Evolutionary conservation across 1,140 invertebrate species (phyloP).

Genomic region (Hyposmocoma kahamanoa): DNA sequence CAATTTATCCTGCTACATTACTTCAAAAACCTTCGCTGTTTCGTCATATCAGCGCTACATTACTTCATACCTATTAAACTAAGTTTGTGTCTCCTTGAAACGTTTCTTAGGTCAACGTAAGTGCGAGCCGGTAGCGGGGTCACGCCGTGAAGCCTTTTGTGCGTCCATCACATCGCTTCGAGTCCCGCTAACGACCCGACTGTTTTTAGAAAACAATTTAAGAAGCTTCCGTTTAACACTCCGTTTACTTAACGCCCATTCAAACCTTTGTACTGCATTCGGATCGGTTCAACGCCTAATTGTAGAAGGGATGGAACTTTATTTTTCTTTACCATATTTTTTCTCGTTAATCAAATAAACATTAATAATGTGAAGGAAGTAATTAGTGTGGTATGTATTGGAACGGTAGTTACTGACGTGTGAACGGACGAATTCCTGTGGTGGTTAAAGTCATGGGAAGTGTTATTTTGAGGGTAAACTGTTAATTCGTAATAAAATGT

Average conservation of each 20-base stretch:
- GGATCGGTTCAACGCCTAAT: conserved; percentile 41
- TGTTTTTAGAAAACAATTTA: conserved; percentile 52
- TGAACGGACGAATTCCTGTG: conserved; percentile 14
- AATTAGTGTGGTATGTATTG: conserved; percentile 23
- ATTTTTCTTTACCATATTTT: conserved; percentile 12
- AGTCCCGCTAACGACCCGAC: conserved; percentile 19
- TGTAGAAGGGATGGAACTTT: conserved; percentile 14
- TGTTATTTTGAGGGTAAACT: too few species aligned
- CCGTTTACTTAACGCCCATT: conserved; percentile 38
- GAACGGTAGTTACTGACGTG: conserved; percentile 14
- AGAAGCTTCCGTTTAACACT: conserved; percentile 49
- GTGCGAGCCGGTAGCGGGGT: conserved; percentile 22
- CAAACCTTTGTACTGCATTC: conserved; percentile 35
- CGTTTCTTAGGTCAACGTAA: too few species aligned
- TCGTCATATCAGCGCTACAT: too few species aligned
- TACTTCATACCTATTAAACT: too few species aligned
- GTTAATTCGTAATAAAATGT: too few species aligned
- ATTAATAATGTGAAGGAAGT: conserved; percentile 35
- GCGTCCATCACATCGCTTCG: conserved; percentile 19
- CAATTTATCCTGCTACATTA: too few species aligned
- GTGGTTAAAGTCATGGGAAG: too few species aligned
- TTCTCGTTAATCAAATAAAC: conserved; percentile 52
- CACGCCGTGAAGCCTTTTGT: conserved; percentile 14
- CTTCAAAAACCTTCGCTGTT: too few species aligned
- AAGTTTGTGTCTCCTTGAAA: too few species aligned